phyloP scores from a whole-genome alignment of 2,797 vertebrate species.

The Takifugu rubripes region DNA sequence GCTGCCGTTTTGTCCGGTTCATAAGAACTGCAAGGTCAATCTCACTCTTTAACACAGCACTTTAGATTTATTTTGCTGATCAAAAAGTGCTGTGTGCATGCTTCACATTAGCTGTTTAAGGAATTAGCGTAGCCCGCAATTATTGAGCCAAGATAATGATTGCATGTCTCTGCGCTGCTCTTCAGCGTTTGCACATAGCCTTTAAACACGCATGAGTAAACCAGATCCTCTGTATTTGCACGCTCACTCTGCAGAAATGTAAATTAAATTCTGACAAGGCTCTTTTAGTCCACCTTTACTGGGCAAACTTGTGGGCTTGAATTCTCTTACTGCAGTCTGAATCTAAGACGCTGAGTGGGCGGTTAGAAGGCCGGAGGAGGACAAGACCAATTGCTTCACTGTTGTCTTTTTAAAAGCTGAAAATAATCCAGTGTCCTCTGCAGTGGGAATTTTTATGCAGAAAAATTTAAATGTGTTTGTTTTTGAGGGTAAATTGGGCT shows the following conservation, averaged over 20 bases:
- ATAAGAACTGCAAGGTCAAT: constrained; percentile 62
- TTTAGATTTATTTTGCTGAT: constrained; percentile 68
- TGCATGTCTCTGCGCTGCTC: constrained; percentile 2
- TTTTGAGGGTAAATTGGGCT: constrained; percentile 1
- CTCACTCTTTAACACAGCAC: constrained; percentile 49
- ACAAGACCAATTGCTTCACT: constrained; percentile 40
- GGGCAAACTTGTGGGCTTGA: constrained; percentile 68
- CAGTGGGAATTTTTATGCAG: background rate
- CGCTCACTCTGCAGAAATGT: constrained; percentile 60
- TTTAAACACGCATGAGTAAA: constrained; percentile 31
- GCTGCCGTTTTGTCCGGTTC: constrained; percentile 67
- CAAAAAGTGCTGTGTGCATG: constrained; percentile 51
- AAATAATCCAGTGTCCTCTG: constrained; percentile 4
- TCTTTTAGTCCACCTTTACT: constrained; percentile 72
- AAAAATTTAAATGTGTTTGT: background rate
- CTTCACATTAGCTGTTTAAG: constrained; percentile 30
- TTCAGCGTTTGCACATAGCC: background rate
- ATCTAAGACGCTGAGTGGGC: constrained; percentile 2
- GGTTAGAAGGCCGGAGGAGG: constrained; percentile 20
- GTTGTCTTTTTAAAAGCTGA: constrained; percentile 26
- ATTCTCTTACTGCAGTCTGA: constrained; percentile 34
- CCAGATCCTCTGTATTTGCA: constrained; percentile 49
- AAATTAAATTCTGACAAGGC: constrained; percentile 64
- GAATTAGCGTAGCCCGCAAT: constrained; percentile 6
- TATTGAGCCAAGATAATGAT: constrained; percentile 39